Conservation (phyloP, 2,113 vertebrate species). For the Gobius niger region DNA sequence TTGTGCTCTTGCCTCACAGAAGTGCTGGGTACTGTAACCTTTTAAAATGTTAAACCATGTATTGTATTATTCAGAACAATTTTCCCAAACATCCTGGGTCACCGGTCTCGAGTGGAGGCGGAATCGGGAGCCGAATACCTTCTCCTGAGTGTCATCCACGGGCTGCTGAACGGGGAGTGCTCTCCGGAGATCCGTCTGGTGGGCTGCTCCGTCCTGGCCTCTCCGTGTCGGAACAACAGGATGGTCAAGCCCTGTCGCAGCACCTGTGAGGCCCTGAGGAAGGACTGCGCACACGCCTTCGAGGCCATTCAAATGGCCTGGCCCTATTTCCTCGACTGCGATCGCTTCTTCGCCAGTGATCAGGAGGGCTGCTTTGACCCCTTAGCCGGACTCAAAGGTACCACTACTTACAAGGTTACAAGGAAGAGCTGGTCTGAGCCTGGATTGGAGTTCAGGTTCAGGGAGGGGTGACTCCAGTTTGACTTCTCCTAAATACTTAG, state of each 20-base stretch:
- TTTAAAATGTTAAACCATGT: too few relatives aligned
- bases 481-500: too few relatives aligned
- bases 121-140: slow-evolving; percentile 91
- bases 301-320: slow-evolving; percentile 95
- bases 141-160: slow-evolving; percentile 88
- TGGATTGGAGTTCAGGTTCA: too few relatives aligned
- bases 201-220: slow-evolving; percentile 90
- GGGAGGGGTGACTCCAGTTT: too few relatives aligned
- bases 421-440: too few relatives aligned
- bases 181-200: slow-evolving; percentile 89
- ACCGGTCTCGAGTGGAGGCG: slow-evolving; percentile 76
- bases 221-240: slow-evolving; percentile 78
- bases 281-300: slow-evolving; percentile 85
- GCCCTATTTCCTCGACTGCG: slow-evolving; percentile 96
- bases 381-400: slow-evolving; percentile 83
- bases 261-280: slow-evolving; percentile 82
- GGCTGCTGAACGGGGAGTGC: slow-evolving; percentile 91
- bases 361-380: slow-evolving; percentile 91
- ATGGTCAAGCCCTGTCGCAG: slow-evolving; percentile 84
- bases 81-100: slow-evolving; percentile 88
- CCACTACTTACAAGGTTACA: not conserved
- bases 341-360: slow-evolving; percentile 83
- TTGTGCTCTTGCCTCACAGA: too few relatives aligned
- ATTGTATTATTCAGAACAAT: too few relatives aligned
- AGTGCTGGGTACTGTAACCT: too few relatives aligned